phyloP scores from a whole-genome alignment of 1,140 invertebrate genomes.

The Protaetia brevitarsis region DNA sequence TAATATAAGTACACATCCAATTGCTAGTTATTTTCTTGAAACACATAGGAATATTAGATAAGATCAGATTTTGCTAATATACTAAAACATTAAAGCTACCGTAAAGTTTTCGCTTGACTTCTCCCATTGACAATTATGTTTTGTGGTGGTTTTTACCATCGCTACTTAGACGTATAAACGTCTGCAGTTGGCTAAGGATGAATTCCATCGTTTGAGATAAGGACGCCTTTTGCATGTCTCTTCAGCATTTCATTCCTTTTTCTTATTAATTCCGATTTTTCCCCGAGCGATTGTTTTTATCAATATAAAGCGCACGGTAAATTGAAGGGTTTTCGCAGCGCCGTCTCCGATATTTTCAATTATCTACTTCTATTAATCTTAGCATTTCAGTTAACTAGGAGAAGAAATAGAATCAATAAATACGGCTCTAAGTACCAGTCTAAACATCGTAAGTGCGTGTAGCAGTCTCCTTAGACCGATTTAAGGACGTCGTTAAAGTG shows the following conservation, averaged over 20 bases:
- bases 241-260: neutral
- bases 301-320: neutral
- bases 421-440: slow-evolving; percentile 13
- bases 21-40: no score
- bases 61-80: no score
- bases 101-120: no score
- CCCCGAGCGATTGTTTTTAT: neutral
- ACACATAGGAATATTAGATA: no score
- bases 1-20: no score
- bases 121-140: neutral
- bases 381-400: slow-evolving; percentile 13
- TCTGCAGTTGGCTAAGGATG: neutral
- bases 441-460: slow-evolving; percentile 17
- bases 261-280: neutral
- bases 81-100: no score
- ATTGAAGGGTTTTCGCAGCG: neutral
- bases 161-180: neutral
- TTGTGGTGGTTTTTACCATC: neutral
- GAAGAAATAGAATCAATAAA: slow-evolving; percentile 18
- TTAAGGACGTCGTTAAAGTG: slow-evolving; percentile 17
- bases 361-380: slow-evolving; percentile 13
- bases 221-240: slow-evolving; percentile 4
- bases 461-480: slow-evolving; percentile 15
- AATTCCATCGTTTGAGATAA: neutral
- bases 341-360: slow-evolving; percentile 9